Evolutionary conservation across 2,113 vertebrate species (phyloP), one percentile per base, ranked within the genome.

Genomic region (Sprattus sprattus): DNA sequence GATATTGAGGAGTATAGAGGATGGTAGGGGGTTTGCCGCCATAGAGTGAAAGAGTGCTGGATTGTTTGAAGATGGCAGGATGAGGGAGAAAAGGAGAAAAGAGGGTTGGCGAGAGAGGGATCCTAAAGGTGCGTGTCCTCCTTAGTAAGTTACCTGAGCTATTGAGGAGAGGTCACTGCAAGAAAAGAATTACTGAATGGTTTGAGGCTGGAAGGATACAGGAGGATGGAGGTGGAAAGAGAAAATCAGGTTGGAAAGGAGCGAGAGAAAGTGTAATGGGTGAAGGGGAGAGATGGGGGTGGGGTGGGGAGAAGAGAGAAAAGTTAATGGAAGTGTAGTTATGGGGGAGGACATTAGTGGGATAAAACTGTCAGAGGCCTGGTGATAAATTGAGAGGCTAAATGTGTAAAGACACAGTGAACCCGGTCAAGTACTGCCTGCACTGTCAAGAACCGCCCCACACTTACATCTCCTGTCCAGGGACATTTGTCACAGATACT

Each of bases 251-350:
- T 9, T 4, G 18, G 54, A 52, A 46, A 11, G 50, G 4, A 13
- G n/a, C 15, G 52, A 18, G 78, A 45, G 25, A 7, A 39, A 28
- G 13, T 54, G 54, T 47, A 5, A 81, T 45, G 50, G 44, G 10
- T 32, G 50, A 75, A 44, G 45, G 71, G 15, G 7, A 57, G 81
- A 11, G 13, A 50, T 54, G 60, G 13, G 28, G 81, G 60, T 7
- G 28, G 81, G 84, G 39, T 39, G 39, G 9, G 22, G 20, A 81
- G 2, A 45, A 5, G 8, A 47, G 16, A 3, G 18, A 11, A 20
- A 64, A 67, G 54, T 83, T 83, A 45, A 67, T 67, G 71, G 71
- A 16, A 15, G 71, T 44, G 71, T 78, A 4, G 71, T 78, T 39
- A 39, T 15, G 71, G 28, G 71, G 4, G 71, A 78, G 71, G 71